Conservation (phyloP, 1,140 invertebrate species). For the Caenorhabditis briggsae region DNA sequence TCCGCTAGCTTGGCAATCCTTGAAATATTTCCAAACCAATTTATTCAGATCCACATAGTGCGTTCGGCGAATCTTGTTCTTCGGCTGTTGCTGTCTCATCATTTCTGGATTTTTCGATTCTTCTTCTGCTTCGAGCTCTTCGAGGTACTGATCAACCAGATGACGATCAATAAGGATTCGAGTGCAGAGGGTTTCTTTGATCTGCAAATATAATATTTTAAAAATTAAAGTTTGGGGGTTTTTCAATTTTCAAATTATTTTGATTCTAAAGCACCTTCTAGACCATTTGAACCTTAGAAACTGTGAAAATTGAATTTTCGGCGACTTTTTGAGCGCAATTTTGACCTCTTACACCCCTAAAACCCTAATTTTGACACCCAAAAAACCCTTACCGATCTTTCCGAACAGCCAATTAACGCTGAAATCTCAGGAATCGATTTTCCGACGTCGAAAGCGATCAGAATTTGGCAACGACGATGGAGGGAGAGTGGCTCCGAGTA, state of each 20-base stretch:
- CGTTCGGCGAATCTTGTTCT: constrained; percentile 38
- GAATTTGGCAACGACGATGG: not conserved
- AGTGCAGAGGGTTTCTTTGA: constrained; percentile 17
- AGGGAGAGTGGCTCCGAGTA: constrained; percentile 25
- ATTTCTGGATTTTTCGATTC: not conserved
- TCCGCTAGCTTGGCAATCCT: constrained; percentile 55
- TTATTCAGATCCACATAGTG: constrained; percentile 60
- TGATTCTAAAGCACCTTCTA: no score
- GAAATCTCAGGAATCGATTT: not conserved
- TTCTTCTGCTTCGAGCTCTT: not conserved
- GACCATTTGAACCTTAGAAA: no score
- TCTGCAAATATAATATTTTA: not conserved
- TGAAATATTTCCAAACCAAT: constrained; percentile 64
- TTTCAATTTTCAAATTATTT: no score
- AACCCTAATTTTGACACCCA: not conserved
- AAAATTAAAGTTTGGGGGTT: no score
- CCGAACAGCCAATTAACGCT: not conserved
- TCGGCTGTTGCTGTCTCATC: constrained; percentile 28
- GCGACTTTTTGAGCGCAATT: no score
- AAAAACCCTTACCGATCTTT: not conserved
- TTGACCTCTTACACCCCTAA: no score
- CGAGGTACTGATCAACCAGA: not conserved
- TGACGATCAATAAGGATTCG: constrained; percentile 25
- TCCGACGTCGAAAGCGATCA: not conserved
- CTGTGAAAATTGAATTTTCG: no score